Base-by-base conservation (phyloP, 2,797 vertebrate genomes). In the Eidolon dupreanum region DNA sequence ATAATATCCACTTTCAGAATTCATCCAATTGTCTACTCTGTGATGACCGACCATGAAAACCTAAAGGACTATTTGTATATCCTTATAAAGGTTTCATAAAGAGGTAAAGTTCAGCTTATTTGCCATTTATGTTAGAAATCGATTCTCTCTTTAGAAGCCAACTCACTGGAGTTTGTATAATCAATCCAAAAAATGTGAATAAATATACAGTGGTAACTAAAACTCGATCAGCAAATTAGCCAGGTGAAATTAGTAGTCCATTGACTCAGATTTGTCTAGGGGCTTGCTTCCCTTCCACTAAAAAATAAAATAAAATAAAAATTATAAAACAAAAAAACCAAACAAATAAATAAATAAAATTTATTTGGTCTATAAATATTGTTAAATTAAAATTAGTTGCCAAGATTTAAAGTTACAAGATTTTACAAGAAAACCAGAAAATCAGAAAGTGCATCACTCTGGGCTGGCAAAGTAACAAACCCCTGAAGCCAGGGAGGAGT, bases 1-100 rank as follows among this genome's bases (percentile, higher is more conserved):
- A 77, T 71, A 96, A 94, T 92, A 92, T 88, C 57, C 38, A 85
- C 68, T 8, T 87, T 81, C 33, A 70, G 55, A 95, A 57, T 79
- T 94, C 61, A 93, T 81, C 90, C 19, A 16, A 1, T 59, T 53
- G 33, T 91, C 77, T 94, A 17, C 33, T 92, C 26, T 85, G 3
- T 71, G 46, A 31, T 13, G 10, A 82, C n/a, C 41, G 10, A 82
- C n/a, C 41, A 57, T 36, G 38, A 96, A 93, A 88, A 89, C 68
- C 24, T 93, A 79, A 94, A 93, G 0, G 46, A 28, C 17, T 82
- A 20, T 66, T 95, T 93, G 36, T 73, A 92, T 53, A 28, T 85
- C 93, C 10, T 85, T 88, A 59, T 49, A 68, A 88, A 84, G 3
- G 0, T 66, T 95, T 85, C 63, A 63, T 87, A 59, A 79, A 86